Evolutionary conservation across 2,113 vertebrate genomes (phyloP).

Genomic region (Engystomops pustulosus): DNA sequence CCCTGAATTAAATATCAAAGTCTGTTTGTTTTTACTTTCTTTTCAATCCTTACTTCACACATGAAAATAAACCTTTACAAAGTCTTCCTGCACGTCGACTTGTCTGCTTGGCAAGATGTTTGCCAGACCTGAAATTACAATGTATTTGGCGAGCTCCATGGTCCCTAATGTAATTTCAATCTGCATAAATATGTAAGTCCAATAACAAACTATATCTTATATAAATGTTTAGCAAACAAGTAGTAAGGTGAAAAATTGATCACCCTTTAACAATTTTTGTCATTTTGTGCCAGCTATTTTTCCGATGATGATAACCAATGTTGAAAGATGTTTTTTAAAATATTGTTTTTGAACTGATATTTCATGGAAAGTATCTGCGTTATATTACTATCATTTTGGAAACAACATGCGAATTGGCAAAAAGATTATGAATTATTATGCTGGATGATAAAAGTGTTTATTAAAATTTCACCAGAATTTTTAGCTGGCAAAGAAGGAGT

Average conservation of each 20-base stretch:
- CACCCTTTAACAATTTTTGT: slow-evolving; percentile 8
- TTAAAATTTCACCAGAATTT: neutral
- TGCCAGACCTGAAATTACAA: slow-evolving; percentile 46
- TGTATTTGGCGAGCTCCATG: slow-evolving; percentile 22
- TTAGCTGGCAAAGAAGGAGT: too few species aligned
- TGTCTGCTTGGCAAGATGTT: slow-evolving; percentile 47
- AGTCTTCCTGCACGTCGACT: slow-evolving; percentile 31
- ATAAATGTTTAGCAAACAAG: slow-evolving; percentile 45
- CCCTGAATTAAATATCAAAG: neutral
- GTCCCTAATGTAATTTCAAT: slow-evolving; percentile 51
- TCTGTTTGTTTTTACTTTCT: slow-evolving; percentile 14
- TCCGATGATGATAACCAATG: neutral
- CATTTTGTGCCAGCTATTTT: neutral
- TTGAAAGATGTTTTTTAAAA: neutral
- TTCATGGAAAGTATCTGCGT: neutral
- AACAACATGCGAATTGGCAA: neutral
- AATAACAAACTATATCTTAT: slow-evolving; percentile 10
- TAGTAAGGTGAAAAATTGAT: slow-evolving; percentile 32
- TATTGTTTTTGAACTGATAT: neutral
- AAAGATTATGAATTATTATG: neutral
- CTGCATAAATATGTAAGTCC: slow-evolving; percentile 44
- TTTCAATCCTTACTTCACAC: slow-evolving; percentile 18
- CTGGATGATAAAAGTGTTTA: neutral
- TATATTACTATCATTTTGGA: slow-evolving; percentile 20
- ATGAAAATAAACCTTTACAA: slow-evolving; percentile 45